phyloP scores from a whole-genome alignment of 2,113 vertebrate species.

The Petrocephalus microphthalmus region DNA sequence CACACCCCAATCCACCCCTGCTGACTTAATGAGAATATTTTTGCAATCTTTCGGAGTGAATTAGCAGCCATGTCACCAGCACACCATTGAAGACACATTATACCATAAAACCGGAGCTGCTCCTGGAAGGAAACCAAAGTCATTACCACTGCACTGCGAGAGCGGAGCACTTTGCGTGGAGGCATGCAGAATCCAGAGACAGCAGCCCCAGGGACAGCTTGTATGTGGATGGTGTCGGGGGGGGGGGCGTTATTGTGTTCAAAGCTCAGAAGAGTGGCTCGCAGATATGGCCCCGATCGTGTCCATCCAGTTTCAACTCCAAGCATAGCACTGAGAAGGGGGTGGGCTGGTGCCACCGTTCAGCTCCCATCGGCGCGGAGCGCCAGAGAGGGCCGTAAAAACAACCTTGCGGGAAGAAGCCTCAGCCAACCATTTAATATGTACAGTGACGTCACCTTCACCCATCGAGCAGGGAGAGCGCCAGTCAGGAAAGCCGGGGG shows the following conservation, averaged over 20 bases:
- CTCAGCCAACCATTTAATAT: conserved; percentile 14
- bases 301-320: background rate
- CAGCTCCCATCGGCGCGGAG: background rate
- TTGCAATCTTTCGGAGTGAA: conserved; percentile 38
- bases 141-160: conserved; percentile 28
- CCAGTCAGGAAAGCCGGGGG: conserved; percentile 12
- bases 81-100: conserved; percentile 45
- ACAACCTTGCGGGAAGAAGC: background rate
- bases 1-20: background rate
- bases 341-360: background rate
- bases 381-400: background rate
- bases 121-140: conserved; percentile 39
- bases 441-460: background rate
- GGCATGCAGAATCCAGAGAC: background rate
- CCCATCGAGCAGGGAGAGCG: conserved; percentile 1
- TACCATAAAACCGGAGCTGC: conserved; percentile 34
- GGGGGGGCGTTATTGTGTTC: background rate
- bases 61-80: conserved; percentile 41
- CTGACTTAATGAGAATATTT: conserved; percentile 40
- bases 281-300: background rate
- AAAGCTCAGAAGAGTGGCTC: background rate
- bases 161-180: background rate
- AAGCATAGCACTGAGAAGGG: background rate
- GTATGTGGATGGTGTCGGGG: background rate
- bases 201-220: too few relatives aligned